These are phyloP conservation scores for Vulpes ferrilata DNA, from an alignment of 2,113 vertebrate genomes.

Conservation along the genomic window DNA sequence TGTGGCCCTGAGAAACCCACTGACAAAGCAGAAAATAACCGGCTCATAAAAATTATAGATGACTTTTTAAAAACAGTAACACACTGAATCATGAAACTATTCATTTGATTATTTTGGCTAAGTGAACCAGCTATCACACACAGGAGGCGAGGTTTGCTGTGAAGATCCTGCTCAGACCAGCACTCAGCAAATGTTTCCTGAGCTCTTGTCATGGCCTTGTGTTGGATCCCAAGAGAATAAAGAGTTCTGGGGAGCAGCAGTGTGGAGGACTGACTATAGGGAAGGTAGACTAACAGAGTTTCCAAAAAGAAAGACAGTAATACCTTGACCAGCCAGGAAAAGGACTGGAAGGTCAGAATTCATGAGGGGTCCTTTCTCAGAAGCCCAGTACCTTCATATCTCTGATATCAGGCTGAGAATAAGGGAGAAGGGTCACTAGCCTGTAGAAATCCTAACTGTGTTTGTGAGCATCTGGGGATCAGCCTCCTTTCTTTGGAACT, in stretches of 20 bases:
- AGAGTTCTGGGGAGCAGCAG: neutral
- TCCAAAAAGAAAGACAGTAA: neutral
- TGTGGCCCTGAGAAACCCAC: neutral
- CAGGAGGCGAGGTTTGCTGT: neutral
- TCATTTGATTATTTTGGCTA: neutral
- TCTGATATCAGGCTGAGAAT: neutral
- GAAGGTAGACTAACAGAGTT: neutral
- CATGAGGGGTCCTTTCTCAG: neutral
- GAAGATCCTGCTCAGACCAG: neutral
- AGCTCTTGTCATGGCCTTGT: neutral
- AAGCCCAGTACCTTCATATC: neutral
- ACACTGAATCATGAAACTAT: neutral
- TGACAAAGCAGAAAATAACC: neutral
- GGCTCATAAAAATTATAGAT: neutral
- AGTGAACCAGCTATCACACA: neutral
- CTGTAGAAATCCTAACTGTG: neutral
- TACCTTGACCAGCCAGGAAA: neutral
- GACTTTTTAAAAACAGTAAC: neutral
- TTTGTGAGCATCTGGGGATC: neutral
- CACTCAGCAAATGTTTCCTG: neutral
- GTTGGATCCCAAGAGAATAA: neutral
- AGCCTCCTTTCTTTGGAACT: neutral
- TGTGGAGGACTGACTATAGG: neutral
- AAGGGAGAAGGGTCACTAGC: neutral
- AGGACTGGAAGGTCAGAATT: neutral